These are phyloP conservation scores for Grantiella picta DNA, from an alignment of 2,113 vertebrate genomes.

Conservation along the genomic window DNA sequence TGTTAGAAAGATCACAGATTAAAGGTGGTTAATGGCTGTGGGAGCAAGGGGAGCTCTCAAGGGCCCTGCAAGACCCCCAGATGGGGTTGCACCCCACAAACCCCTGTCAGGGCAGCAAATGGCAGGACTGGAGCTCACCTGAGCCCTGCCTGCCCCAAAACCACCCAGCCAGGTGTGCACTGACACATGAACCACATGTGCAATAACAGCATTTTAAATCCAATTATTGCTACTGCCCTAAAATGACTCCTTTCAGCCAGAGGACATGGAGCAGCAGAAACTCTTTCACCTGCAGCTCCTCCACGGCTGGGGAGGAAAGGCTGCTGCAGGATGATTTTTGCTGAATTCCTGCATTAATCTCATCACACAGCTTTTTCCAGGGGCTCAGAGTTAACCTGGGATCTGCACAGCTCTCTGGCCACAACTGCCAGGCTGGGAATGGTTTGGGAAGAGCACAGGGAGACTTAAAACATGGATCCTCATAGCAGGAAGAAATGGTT, in stretches of 20 bases:
- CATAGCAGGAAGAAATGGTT: not conserved
- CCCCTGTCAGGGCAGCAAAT: not conserved
- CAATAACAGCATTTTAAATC: not conserved
- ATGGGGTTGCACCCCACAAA: rapidly evolving
- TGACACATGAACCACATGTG: rapidly evolving
- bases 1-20: not conserved
- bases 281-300: not conserved
- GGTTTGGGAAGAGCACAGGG: not conserved
- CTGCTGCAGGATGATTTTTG: not conserved
- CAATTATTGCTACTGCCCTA: not conserved
- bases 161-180: rapidly evolving
- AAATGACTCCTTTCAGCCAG: not conserved
- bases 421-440: rapidly evolving
- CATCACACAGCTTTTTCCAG: rapidly evolving
- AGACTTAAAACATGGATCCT: rapidly evolving
- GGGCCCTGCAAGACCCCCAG: not conserved
- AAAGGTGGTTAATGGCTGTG: not conserved
- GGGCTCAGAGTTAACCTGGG: not conserved
- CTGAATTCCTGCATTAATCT: rapidly evolving
- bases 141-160: not conserved
- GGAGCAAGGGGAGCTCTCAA: not conserved
- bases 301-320: rapidly evolving
- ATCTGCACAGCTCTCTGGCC: not conserved
- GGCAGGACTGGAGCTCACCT: not conserved
- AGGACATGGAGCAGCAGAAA: not conserved